Conservation (phyloP, 2,113 vertebrate genomes). For the Promerops cafer region DNA sequence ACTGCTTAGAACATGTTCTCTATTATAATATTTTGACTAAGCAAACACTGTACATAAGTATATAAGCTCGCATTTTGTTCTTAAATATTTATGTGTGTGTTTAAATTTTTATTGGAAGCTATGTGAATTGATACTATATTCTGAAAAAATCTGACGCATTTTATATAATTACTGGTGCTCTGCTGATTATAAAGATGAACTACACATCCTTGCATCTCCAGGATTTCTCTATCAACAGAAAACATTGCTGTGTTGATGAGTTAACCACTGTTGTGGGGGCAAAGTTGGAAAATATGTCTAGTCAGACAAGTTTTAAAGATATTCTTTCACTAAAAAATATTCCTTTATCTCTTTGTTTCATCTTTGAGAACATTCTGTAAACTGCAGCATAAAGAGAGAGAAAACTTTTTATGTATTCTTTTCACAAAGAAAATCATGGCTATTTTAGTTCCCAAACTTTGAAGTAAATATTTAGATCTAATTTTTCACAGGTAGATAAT, state of each 20-base stretch:
- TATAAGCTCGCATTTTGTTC: neutral
- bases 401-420: neutral
- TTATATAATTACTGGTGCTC: neutral
- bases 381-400: neutral
- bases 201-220: neutral
- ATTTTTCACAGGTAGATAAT: conserved; percentile 21
- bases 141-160: neutral
- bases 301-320: neutral
- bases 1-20: neutral
- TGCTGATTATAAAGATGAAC: neutral
- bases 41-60: accelerated
- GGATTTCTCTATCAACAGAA: neutral
- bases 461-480: neutral
- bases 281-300: neutral
- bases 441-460: neutral
- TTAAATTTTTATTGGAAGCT: neutral
- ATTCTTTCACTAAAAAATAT: neutral
- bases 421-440: neutral
- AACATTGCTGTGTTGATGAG: neutral
- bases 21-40: neutral
- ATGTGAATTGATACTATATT: neutral
- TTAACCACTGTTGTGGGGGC: neutral
- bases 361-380: neutral
- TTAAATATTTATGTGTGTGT: neutral
- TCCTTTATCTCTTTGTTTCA: neutral